phyloP scores from a whole-genome alignment of 1,140 invertebrate genomes.

The Helicoverpa zea region DNA sequence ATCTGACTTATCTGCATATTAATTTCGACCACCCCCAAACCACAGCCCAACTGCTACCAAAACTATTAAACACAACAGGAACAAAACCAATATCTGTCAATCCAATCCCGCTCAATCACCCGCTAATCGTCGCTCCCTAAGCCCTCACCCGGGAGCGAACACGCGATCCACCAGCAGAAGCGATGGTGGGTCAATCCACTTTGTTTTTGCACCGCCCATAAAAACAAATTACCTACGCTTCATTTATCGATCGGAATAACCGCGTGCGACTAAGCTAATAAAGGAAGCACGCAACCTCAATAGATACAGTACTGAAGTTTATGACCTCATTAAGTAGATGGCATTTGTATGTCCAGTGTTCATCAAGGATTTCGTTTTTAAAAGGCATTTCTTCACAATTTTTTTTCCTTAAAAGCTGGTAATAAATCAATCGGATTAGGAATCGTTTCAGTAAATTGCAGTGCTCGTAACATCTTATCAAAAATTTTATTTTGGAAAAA shows the following conservation, averaged over 20 bases:
- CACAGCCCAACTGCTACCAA: no score
- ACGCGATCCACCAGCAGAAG: conserved; percentile 73
- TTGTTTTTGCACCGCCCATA: conserved; percentile 81
- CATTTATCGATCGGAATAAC: conserved; percentile 79
- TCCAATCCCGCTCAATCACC: neutral
- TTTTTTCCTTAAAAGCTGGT: no score
- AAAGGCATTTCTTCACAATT: no score
- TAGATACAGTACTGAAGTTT: conserved; percentile 45
- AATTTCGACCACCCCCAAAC: no score
- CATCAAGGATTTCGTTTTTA: neutral
- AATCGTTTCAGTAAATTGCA: no score
- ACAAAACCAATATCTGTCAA: no score
- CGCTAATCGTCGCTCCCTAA: conserved; percentile 13
- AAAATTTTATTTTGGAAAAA: no score
- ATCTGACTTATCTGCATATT: no score
- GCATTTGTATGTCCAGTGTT: conserved; percentile 15
- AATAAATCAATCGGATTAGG: no score
- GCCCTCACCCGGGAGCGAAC: conserved; percentile 60
- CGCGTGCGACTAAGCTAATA: conserved; percentile 76
- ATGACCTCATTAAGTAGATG: conserved; percentile 37
- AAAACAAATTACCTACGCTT: conserved; percentile 79
- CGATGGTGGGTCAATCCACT: conserved; percentile 79
- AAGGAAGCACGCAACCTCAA: conserved; percentile 67
- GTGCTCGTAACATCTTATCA: no score
- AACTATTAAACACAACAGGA: no score